A percentile compares a stretch with the other conserved stretches of the same genome.
These are phyloP conservation scores for Drosophila fungiperda DNA, from an alignment of 2,888 invertebrate species.

Conservation along the genomic window DNA sequence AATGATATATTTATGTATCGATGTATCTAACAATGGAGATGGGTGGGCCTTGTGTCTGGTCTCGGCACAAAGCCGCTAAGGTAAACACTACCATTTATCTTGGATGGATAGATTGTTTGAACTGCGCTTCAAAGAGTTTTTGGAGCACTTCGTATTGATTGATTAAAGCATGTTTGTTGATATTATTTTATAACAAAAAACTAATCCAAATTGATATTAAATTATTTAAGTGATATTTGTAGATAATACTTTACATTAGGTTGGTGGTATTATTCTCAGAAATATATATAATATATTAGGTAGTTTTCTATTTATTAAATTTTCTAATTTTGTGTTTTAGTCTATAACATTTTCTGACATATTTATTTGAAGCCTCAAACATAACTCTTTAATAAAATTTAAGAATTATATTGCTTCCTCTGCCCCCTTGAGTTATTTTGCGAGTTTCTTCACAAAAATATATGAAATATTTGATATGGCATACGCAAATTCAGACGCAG, in stretches of 20 bases:
- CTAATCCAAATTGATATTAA: background rate
- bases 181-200: background rate
- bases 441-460: background rate
- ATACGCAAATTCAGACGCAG: background rate
- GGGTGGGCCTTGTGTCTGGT: constrained; percentile 12
- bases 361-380: background rate
- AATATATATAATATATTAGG: background rate
- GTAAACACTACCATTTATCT: constrained; percentile 39
- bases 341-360: background rate
- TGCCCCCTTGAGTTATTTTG: background rate
- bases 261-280: background rate
- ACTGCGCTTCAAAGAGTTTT: constrained; percentile 18
- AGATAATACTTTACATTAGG: too few species aligned
- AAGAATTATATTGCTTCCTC: background rate
- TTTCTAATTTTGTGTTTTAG: background rate
- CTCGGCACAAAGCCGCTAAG: constrained; percentile 32
- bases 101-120: constrained; percentile 27
- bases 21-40: constrained; percentile 5
- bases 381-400: background rate
- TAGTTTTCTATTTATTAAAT: background rate
- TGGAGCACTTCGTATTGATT: background rate
- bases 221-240: too few species aligned
- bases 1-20: constrained; percentile 41
- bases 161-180: background rate
- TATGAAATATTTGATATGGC: background rate